Base-by-base conservation (phyloP, 2,888 invertebrate genomes). In the Argyresthia goedartella region DNA sequence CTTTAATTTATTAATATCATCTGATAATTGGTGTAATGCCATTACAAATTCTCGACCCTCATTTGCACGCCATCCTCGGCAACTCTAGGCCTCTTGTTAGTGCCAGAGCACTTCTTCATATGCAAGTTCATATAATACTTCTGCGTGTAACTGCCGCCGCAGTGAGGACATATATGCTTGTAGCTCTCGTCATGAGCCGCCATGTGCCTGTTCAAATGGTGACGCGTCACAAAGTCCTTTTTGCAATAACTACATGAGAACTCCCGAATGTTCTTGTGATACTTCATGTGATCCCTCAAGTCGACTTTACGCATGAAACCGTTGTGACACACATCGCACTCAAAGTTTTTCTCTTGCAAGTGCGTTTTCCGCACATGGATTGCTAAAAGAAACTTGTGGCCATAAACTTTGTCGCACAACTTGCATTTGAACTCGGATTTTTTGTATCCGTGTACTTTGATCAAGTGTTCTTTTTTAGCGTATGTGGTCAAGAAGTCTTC, bases 401-500 rank as follows among this genome's bases (percentile, higher is more conserved):
- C 11, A 34, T 48, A 49, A 4, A 44, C 16, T 39, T 49, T 49
- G n/a, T 35, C 47, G 13, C 52, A 52, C 1, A 13, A 11, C 6
- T 1, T 10, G 44, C 52, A 52, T 13, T 33, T 16, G 41, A 48
- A 45, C 14, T 35, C 33, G 4, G 46, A 50, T 10, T 39, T 42
- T 25, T 45, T 16, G 14, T 25, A 33, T 1, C 50, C 50, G 47
- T 54, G 54, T 14, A 25, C 36, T 41, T 41, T 36, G 3, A 36
- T 39, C 33, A 52, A 35, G 13, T 54, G 54, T 33, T 41, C 47
- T 9, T 45, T 14, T 10, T 50, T 49, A 15, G 44, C 44, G 10
- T 46, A 15, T n/a, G 50, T 50, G 11, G 52, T 46, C 41, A 50
- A 43, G 39, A 54, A 54, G n/a, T 50, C 45, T 36, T 49, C 52